Conservation (phyloP, 1,140 invertebrate species). For the Andrena cerasifolii region DNA sequence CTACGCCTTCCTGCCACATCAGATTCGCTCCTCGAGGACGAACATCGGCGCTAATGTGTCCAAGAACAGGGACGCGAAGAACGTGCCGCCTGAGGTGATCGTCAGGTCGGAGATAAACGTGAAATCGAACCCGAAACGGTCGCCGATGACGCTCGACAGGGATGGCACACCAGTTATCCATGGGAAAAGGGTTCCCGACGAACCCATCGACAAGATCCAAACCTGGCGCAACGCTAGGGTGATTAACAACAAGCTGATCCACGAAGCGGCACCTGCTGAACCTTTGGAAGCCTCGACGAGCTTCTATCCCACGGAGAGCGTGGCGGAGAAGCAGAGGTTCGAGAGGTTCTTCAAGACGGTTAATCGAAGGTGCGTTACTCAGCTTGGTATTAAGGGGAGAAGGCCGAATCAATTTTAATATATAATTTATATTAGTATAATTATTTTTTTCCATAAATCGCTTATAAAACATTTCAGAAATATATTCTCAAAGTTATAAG, state of each 20-base stretch:
- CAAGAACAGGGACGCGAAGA: slow-evolving; percentile 75
- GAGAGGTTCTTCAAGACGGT: slow-evolving; percentile 76
- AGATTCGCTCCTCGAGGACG: slow-evolving; percentile 69
- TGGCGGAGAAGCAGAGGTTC: slow-evolving; percentile 67
- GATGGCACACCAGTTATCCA: slow-evolving; percentile 91
- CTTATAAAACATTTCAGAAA: no score
- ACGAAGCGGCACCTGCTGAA: slow-evolving; percentile 11
- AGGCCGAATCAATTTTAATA: no score
- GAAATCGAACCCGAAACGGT: slow-evolving; percentile 70
- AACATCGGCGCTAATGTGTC: slow-evolving; percentile 77
- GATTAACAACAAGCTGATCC: slow-evolving; percentile 89
- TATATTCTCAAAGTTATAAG: no score
- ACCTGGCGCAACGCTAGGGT: slow-evolving; percentile 93
- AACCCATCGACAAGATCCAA: slow-evolving; percentile 89
- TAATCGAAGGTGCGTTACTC: slow-evolving; percentile 73
- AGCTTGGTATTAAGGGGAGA: no score
- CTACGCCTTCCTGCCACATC: slow-evolving; percentile 71
- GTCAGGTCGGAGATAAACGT: slow-evolving; percentile 84
- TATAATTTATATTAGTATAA: no score
- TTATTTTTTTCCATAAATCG: no score
- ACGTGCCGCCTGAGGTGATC: slow-evolving; percentile 86
- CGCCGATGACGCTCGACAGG: slow-evolving; percentile 81
- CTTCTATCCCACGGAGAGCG: slow-evolving; percentile 20
- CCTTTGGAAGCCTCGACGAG: neutral
- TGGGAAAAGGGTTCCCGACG: slow-evolving; percentile 91